Conservation (phyloP, 2,113 vertebrate genomes). For the Shinisaurus crocodilurus region DNA sequence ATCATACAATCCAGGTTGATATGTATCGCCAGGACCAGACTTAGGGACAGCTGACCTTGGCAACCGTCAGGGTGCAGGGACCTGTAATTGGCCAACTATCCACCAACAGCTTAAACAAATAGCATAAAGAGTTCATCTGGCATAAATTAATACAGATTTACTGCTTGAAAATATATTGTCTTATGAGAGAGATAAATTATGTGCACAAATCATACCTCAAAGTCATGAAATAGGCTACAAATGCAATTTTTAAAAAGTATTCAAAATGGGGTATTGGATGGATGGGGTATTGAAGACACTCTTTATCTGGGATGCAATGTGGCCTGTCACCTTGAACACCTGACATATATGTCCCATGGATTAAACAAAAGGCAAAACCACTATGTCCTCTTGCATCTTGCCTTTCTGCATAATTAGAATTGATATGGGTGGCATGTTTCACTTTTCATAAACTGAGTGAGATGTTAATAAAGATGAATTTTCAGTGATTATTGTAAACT, state of each 20-base stretch:
- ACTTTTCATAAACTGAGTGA: slow-evolving; percentile 58
- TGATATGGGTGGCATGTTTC: slow-evolving; percentile 20
- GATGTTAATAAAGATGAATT: slow-evolving; percentile 42
- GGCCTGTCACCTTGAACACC: neutral
- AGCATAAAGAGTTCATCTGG: neutral
- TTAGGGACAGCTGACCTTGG: neutral
- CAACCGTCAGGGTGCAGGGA: neutral
- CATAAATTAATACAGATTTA: neutral
- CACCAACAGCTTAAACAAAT: neutral
- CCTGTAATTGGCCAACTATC: neutral
- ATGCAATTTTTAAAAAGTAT: neutral
- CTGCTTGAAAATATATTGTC: neutral
- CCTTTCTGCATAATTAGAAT: slow-evolving; percentile 14
- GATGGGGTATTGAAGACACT: neutral
- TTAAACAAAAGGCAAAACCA: neutral
- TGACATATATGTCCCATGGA: neutral
- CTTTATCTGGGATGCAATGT: neutral
- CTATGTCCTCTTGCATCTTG: slow-evolving; percentile 16
- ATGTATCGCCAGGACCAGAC: neutral
- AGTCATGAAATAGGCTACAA: neutral
- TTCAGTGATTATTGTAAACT: slow-evolving; percentile 54
- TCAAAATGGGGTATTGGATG: neutral
- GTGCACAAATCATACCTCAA: neutral
- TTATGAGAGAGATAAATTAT: neutral
- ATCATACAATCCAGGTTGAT: too few relatives aligned